Evolutionary conservation across 2,797 vertebrate species (phyloP).

Genomic region (Semaprochilodus insignis): DNA sequence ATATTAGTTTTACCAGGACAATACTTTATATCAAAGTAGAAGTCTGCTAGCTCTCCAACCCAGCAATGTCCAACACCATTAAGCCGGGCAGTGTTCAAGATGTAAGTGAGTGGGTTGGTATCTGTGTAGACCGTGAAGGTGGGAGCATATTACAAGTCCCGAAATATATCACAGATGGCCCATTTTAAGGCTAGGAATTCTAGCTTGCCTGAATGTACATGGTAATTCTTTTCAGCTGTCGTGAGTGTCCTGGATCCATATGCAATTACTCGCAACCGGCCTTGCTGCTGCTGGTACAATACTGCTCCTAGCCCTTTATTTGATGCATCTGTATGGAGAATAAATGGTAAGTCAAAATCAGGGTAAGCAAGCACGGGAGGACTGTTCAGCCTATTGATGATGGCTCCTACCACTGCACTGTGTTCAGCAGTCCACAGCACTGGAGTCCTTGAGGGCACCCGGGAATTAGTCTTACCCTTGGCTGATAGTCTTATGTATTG

Average conservation of each 20-base stretch:
- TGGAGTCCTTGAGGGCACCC: not conserved
- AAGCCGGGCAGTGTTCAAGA: not conserved
- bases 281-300: not conserved
- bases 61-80: too few relatives aligned
- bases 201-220: not conserved
- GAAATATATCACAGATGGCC: not conserved
- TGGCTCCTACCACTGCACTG: not conserved
- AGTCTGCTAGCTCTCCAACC: too few relatives aligned
- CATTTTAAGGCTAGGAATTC: not conserved
- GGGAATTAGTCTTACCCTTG: not conserved
- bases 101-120: not conserved
- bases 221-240: not conserved
- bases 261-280: not conserved
- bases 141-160: not conserved
- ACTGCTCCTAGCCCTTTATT: not conserved
- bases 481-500: not conserved
- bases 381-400: not conserved
- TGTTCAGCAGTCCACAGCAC: not conserved
- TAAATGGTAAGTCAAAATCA: not conserved
- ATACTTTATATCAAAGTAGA: too few relatives aligned
- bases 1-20: too few relatives aligned
- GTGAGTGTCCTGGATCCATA: not conserved
- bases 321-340: not conserved
- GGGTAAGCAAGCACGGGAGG: not conserved
- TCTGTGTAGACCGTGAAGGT: not conserved